phyloP scores from a whole-genome alignment of 2,888 invertebrate species.

The Desoria tigrina region DNA sequence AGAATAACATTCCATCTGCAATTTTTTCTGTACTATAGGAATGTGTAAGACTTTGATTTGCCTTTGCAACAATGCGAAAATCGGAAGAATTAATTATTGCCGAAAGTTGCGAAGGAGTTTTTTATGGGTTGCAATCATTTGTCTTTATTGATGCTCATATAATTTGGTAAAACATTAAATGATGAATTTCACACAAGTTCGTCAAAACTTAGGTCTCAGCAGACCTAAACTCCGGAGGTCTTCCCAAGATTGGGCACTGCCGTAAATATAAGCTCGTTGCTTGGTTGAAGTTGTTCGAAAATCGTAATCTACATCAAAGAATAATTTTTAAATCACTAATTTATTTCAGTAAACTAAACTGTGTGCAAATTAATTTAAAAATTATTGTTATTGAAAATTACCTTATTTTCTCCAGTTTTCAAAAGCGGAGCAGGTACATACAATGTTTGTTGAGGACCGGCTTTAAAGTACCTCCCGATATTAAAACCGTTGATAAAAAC shows the following conservation, averaged over 20 bases:
- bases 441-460: slow-evolving; percentile 78
- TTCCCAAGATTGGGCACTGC: slow-evolving; percentile 45
- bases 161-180: too few relatives aligned
- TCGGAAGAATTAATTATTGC: too few relatives aligned
- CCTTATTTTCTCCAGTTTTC: slow-evolving; percentile 63
- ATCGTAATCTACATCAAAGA: slow-evolving; percentile 53
- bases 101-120: too few relatives aligned
- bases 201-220: too few relatives aligned
- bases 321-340: slow-evolving; percentile 5
- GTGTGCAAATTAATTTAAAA: neutral
- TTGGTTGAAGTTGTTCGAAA: slow-evolving; percentile 52
- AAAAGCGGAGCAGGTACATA: slow-evolving; percentile 79
- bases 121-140: too few relatives aligned
- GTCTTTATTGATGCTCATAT: too few relatives aligned
- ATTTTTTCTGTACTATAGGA: too few relatives aligned
- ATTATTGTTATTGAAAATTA: slow-evolving; percentile 38
- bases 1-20: too few relatives aligned
- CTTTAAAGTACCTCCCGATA: slow-evolving; percentile 80
- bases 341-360: neutral
- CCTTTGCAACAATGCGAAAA: too few relatives aligned
- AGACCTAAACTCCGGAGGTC: too few relatives aligned
- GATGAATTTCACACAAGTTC: too few relatives aligned
- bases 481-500: slow-evolving; percentile 83
- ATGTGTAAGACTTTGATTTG: too few relatives aligned
- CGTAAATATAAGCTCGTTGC: slow-evolving; percentile 40